Conservation (phyloP, 1,140 invertebrate genomes). For the Penaeus chinensis region DNA sequence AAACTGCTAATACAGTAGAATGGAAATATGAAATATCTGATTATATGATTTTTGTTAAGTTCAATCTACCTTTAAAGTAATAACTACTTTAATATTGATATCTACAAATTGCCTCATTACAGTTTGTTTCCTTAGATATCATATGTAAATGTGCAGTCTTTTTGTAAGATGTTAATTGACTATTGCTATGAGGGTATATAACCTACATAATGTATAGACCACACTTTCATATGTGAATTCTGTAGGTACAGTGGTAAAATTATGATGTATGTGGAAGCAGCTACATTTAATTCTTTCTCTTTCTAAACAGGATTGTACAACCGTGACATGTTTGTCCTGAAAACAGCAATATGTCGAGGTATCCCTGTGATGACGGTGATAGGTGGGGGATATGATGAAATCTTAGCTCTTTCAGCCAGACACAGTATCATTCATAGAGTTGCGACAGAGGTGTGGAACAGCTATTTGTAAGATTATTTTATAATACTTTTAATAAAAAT, state of each 20-base stretch:
- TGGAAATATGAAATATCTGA: no score
- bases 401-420: slow-evolving; percentile 65
- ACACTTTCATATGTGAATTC: no score
- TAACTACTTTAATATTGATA: no score
- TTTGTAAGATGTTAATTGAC: neutral
- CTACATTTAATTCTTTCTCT: neutral
- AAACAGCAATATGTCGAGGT: slow-evolving; percentile 62
- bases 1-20: no score
- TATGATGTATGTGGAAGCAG: no score
- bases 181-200: neutral
- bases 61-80: no score
- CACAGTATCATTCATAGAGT: slow-evolving; percentile 66
- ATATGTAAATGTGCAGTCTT: neutral
- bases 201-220: no score
- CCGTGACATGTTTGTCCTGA: slow-evolving; percentile 66
- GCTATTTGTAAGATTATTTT: neutral
- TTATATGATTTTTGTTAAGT: no score
- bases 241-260: no score
- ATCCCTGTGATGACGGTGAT: slow-evolving; percentile 67
- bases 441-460: slow-evolving; percentile 22
- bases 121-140: neutral
- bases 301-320: slow-evolving; percentile 65
- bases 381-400: slow-evolving; percentile 67
- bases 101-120: no score
- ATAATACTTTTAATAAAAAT: no score